phyloP scores from a whole-genome alignment of 2,797 vertebrate species.

The Oceanodroma leucorhoa region DNA sequence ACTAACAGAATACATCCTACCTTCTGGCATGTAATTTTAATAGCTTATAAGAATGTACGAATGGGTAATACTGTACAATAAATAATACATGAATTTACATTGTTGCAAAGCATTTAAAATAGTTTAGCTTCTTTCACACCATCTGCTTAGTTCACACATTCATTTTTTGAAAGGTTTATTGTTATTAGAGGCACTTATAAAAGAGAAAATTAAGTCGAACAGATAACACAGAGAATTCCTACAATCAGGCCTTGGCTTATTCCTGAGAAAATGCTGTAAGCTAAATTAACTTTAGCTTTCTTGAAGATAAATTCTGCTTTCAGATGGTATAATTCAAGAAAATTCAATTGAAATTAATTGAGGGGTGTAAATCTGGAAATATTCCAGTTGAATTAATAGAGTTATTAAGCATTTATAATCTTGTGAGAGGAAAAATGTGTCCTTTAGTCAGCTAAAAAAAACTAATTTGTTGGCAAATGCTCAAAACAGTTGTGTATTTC shows the following conservation, averaged over 20 bases:
- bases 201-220: slow-evolving; percentile 30
- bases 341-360: slow-evolving; percentile 53
- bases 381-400: slow-evolving; percentile 21
- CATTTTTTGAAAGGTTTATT: slow-evolving; percentile 35
- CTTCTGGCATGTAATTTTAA: slow-evolving; percentile 14
- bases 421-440: slow-evolving; percentile 1
- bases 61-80: slow-evolving; percentile 1
- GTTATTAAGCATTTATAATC: slow-evolving; percentile 39
- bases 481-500: slow-evolving; percentile 4
- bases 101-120: slow-evolving; percentile 5
- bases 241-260: neutral
- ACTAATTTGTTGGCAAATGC: neutral
- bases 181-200: slow-evolving; percentile 10
- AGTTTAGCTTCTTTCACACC: slow-evolving; percentile 10
- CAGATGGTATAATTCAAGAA: slow-evolving; percentile 31
- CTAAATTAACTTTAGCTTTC: slow-evolving; percentile 35
- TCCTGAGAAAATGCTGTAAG: slow-evolving; percentile 22
- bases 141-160: slow-evolving; percentile 29
- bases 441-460: neutral
- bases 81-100: slow-evolving; percentile 48
- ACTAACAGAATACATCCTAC: neutral
- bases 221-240: slow-evolving; percentile 38
- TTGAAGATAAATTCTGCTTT: slow-evolving; percentile 37
- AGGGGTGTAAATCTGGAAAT: slow-evolving; percentile 31
- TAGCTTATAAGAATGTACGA: neutral